These are phyloP conservation scores for Tragopan temminckii DNA, from an alignment of 2,797 vertebrate genomes.

Conservation along the genomic window DNA sequence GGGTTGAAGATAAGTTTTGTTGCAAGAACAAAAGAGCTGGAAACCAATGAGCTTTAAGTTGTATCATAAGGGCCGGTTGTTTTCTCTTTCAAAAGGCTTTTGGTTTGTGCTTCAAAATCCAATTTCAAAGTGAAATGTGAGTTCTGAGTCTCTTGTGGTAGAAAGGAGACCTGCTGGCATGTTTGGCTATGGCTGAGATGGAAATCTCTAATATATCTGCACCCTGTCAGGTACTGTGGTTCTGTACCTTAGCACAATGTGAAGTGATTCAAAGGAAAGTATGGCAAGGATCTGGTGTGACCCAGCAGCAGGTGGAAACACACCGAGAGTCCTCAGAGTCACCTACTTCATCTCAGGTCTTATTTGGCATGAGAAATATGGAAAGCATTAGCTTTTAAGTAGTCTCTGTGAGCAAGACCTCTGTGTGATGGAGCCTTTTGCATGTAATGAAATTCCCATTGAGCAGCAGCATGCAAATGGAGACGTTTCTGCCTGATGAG, in stretches of 20 bases:
- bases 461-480: conserved; percentile 30
- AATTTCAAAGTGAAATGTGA: not conserved
- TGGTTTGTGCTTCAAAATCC: conserved; percentile 1
- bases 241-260: not conserved
- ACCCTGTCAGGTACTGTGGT: not conserved
- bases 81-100: not conserved
- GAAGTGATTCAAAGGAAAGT: not conserved
- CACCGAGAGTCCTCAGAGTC: not conserved
- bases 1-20: not conserved
- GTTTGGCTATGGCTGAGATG: not conserved
- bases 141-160: not conserved
- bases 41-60: not conserved
- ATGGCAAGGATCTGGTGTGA: not conserved
- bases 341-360: not conserved
- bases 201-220: not conserved
- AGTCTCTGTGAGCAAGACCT: not conserved
- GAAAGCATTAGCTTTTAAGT: not conserved
- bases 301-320: not conserved
- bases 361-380: not conserved
- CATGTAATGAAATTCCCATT: conserved; percentile 41
- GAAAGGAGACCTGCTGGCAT: not conserved
- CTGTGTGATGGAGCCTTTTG: conserved; percentile 1
- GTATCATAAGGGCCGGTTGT: fast-evolving
- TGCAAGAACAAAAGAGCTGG: not conserved
- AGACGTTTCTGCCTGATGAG: conserved; percentile 34